A percentile compares a stretch with the other conserved stretches of the same genome.
These are phyloP conservation scores for Panthera tigris DNA, from an alignment of 2,113 vertebrate genomes.

Conservation along the genomic window DNA sequence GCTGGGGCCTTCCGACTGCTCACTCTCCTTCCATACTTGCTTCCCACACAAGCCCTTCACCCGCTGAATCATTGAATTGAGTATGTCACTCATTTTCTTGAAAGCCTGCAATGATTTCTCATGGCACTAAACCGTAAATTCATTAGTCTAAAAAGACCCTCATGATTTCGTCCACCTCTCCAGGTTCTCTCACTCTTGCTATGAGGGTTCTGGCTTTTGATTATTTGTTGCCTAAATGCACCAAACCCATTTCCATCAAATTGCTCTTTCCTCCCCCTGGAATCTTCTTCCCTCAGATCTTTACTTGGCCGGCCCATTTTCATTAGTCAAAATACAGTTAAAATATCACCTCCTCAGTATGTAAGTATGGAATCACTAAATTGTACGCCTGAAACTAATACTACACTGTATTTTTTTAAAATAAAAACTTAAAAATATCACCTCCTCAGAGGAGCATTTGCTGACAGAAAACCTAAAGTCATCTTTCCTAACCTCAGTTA, in stretches of 20 bases:
- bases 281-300: background rate
- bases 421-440: background rate
- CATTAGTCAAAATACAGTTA: background rate
- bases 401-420: background rate
- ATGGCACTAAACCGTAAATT: background rate
- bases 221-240: background rate
- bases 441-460: background rate
- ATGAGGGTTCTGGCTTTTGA: background rate
- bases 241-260: background rate
- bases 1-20: background rate
- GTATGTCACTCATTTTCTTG: background rate
- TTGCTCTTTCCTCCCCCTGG: background rate
- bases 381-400: background rate
- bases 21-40: background rate
- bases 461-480: background rate
- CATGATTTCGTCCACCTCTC: background rate
- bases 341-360: background rate
- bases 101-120: background rate
- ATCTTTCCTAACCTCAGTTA: background rate
- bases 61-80: background rate
- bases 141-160: background rate
- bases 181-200: background rate
- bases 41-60: background rate
- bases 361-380: background rate
- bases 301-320: background rate